Conservation (phyloP, 1,140 invertebrate genomes). For the Tetragonula clypearis region DNA sequence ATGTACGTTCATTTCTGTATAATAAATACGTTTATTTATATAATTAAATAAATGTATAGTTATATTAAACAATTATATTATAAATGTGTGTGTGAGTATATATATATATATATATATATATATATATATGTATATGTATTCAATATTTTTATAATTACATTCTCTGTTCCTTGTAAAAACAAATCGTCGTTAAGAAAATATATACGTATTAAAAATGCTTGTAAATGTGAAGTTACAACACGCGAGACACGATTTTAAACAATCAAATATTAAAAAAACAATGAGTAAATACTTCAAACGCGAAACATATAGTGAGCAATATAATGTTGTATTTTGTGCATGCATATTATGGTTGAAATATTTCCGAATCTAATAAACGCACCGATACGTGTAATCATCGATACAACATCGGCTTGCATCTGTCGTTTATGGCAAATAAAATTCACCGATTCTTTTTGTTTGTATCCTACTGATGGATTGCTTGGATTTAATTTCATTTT, state of each 20-base stretch:
- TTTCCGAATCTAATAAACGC: neutral
- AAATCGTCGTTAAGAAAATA: neutral
- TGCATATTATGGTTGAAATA: neutral
- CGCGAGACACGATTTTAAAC: neutral
- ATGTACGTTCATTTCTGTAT: too few species aligned
- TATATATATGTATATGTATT: too few species aligned
- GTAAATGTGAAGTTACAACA: neutral
- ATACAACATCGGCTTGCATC: neutral
- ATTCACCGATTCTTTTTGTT: neutral
- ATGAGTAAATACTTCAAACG: neutral
- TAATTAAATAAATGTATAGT: too few species aligned
- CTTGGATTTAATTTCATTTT: neutral
- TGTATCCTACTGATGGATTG: too few species aligned
- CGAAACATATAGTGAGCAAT: neutral
- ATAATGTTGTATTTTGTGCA: neutral
- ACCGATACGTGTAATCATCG: neutral
- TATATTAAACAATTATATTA: too few species aligned
- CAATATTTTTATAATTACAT: too few species aligned
- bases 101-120: too few species aligned
- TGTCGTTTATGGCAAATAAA: neutral
- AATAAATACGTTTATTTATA: too few species aligned
- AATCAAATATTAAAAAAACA: neutral
- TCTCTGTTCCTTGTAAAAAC: neutral
- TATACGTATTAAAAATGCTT: neutral
- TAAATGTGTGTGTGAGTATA: too few species aligned